phyloP scores from a whole-genome alignment of 1,140 invertebrate genomes.

The Zaprionus capensis region DNA sequence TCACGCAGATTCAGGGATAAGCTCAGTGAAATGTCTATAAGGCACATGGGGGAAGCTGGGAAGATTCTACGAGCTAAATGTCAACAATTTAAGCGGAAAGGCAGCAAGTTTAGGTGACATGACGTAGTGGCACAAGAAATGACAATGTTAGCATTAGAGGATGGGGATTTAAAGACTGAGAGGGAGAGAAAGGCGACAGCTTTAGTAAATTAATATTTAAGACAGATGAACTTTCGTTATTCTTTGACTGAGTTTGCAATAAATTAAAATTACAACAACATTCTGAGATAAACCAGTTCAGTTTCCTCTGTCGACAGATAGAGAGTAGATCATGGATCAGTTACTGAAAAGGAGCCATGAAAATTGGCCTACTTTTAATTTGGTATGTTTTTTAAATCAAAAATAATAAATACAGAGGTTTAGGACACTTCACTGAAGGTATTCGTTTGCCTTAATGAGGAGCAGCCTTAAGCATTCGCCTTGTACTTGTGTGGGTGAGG shows the following conservation, averaged over 20 bases:
- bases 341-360: no score
- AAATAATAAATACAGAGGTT: background rate
- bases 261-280: no score
- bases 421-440: background rate
- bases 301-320: no score
- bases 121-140: background rate
- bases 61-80: background rate
- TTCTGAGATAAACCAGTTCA: no score
- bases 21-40: slow-evolving; percentile 5
- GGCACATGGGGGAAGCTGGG: background rate
- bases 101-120: background rate
- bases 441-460: background rate
- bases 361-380: no score
- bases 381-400: background rate
- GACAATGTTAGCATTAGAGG: background rate
- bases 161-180: background rate
- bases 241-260: no score
- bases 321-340: no score
- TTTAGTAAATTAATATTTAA: background rate
- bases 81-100: background rate
- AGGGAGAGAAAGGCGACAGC: background rate
- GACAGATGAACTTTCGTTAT: background rate
- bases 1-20: slow-evolving; percentile 14
- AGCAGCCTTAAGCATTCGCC: background rate
- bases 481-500: background rate